phyloP scores from a whole-genome alignment of 1,140 invertebrate genomes.

The Papilio polytes region DNA sequence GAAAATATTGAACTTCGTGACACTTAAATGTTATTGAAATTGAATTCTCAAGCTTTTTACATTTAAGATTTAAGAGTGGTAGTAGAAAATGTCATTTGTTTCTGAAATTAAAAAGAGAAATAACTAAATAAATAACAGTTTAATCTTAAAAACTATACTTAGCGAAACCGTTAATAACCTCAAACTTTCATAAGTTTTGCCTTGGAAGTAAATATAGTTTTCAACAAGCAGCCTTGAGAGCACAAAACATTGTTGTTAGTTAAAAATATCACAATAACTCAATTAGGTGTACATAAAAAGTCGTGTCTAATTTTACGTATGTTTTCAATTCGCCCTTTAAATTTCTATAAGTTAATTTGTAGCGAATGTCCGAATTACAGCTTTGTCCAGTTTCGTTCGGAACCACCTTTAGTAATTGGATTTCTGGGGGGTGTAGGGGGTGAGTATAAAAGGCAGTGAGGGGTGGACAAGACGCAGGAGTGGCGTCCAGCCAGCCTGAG shows the following conservation, averaged over 20 bases:
- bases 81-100: too few species aligned
- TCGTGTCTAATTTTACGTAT: not conserved
- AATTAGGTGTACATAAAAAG: not conserved
- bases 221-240: not conserved
- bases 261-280: conserved; percentile 22
- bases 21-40: too few species aligned
- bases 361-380: conserved; percentile 17
- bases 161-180: too few species aligned
- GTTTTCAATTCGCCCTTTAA: not conserved
- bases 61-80: too few species aligned
- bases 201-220: not conserved
- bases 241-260: not conserved
- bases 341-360: not conserved
- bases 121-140: too few species aligned
- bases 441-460: conserved; percentile 59
- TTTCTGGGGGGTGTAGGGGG: conserved; percentile 45
- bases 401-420: conserved; percentile 56
- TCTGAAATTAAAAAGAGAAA: too few species aligned
- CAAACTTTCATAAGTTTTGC: too few species aligned
- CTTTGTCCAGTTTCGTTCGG: conserved; percentile 36
- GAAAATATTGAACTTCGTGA: too few species aligned
- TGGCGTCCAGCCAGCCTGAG: conserved; percentile 70
- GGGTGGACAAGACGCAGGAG: conserved; percentile 50
- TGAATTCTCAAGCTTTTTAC: too few species aligned
- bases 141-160: too few species aligned